Evolutionary conservation across 2,797 vertebrate genomes (phyloP).

Genomic region (Pantherophis vulpinus): DNA sequence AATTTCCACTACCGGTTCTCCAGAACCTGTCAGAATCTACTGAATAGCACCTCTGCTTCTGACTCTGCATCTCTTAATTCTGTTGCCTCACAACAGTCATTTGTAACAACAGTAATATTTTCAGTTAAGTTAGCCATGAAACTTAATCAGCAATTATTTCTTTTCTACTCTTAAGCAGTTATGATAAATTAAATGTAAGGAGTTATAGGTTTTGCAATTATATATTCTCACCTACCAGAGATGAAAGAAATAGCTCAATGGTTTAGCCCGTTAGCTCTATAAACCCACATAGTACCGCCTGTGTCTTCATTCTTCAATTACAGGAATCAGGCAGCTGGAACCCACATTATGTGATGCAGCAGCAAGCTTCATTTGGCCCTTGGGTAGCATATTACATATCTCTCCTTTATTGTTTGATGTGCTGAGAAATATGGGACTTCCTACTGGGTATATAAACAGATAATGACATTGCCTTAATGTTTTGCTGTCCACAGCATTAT

Average conservation of each 20-base stretch:
- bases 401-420: slow-evolving; percentile 30
- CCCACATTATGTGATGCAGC: slow-evolving; percentile 42
- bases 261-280: slow-evolving; percentile 25
- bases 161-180: background rate
- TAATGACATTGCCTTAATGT: slow-evolving; percentile 55
- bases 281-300: slow-evolving; percentile 23
- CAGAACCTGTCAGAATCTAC: no score
- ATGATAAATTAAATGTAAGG: background rate
- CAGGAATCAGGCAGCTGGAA: slow-evolving; percentile 45
- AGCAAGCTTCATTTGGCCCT: slow-evolving; percentile 52
- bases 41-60: background rate
- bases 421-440: slow-evolving; percentile 48
- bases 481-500: slow-evolving; percentile 43
- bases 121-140: background rate
- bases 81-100: background rate
- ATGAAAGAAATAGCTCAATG: slow-evolving; percentile 10
- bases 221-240: slow-evolving; percentile 1
- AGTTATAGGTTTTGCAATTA: background rate
- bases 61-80: background rate
- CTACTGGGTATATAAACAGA: slow-evolving; percentile 54
- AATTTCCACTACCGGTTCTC: no score
- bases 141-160: background rate
- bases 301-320: slow-evolving; percentile 8
- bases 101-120: no score
- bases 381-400: slow-evolving; percentile 44